Conservation (phyloP, 2,888 invertebrate genomes). For the Spilosoma lubricipeda region DNA sequence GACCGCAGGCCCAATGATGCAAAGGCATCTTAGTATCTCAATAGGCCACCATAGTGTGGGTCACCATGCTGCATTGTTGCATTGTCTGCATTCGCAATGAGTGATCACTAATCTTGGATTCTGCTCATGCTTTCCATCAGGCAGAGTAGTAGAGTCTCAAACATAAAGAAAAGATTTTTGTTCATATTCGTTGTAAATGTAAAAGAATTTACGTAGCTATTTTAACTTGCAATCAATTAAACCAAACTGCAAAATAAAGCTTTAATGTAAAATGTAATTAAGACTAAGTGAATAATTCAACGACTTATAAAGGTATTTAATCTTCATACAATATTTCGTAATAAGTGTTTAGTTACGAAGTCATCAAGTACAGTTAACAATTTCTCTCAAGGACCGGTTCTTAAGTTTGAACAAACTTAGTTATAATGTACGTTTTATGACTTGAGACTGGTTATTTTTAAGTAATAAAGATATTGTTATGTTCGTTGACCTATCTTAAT, state of each 20-base stretch:
- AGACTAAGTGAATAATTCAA: conserved; percentile 25
- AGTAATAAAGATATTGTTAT: conserved; percentile 58
- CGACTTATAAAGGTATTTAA: conserved; percentile 34
- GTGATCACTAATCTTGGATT: no score
- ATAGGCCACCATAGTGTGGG: no score
- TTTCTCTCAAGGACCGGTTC: conserved; percentile 80
- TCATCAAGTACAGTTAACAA: conserved; percentile 83
- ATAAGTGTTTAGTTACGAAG: conserved; percentile 77
- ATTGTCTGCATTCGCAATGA: no score
- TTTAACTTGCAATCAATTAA: background rate
- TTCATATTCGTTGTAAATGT: background rate
- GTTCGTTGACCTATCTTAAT: conserved; percentile 45
- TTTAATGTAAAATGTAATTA: conserved; percentile 13
- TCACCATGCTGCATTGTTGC: no score
- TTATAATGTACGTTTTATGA: conserved; percentile 70
- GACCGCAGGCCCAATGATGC: no score
- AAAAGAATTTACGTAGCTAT: background rate
- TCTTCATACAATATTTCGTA: conserved; percentile 57
- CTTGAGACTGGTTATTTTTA: conserved; percentile 65
- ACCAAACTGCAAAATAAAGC: background rate
- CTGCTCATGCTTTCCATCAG: no score
- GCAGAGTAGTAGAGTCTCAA: no score
- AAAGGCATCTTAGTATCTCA: no score
- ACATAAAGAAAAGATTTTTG: no score
- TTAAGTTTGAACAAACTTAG: conserved; percentile 75